These are phyloP conservation scores for Stegana nigrithorax DNA, from an alignment of 2,888 invertebrate genomes.

Conservation along the genomic window DNA sequence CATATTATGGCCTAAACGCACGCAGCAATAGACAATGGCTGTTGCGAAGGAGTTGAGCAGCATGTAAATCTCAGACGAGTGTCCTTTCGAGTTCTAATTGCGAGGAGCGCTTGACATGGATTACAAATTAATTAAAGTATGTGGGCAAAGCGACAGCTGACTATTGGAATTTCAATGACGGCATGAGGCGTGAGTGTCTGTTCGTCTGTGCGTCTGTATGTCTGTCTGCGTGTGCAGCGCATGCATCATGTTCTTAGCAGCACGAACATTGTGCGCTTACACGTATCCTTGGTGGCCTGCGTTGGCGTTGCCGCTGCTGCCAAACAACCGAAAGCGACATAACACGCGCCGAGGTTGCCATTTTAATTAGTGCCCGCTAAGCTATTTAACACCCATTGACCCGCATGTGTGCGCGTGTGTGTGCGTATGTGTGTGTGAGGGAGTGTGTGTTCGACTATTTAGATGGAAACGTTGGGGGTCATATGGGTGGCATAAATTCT, in stretches of 20 bases:
- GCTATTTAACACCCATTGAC: not conserved
- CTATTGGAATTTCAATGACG: too few species aligned
- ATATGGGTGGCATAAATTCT: not conserved
- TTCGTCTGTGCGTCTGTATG: too few species aligned
- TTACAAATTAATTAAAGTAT: conserved; percentile 56
- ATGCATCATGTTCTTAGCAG: too few species aligned
- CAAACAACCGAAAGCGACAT: not conserved
- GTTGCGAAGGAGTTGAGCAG: too few species aligned
- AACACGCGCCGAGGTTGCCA: not conserved
- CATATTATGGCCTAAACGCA: too few species aligned
- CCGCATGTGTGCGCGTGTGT: conserved; percentile 29
- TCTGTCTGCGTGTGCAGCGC: too few species aligned
- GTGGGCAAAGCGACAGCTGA: conserved; percentile 40
- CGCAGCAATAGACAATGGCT: too few species aligned
- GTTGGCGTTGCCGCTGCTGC: not conserved
- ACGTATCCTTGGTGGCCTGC: not conserved
- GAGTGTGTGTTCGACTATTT: not conserved
- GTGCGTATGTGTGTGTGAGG: conserved; percentile 8
- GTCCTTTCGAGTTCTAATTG: too few species aligned
- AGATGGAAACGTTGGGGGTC: too few species aligned
- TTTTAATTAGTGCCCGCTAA: conserved; percentile 3
- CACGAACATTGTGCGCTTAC: too few species aligned
- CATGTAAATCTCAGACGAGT: too few species aligned
- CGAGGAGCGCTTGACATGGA: too few species aligned
- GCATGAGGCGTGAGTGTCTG: not conserved